These are phyloP conservation scores for Tetrapedia diversipes DNA, from an alignment of 2,888 invertebrate genomes.

Conservation along the genomic window DNA sequence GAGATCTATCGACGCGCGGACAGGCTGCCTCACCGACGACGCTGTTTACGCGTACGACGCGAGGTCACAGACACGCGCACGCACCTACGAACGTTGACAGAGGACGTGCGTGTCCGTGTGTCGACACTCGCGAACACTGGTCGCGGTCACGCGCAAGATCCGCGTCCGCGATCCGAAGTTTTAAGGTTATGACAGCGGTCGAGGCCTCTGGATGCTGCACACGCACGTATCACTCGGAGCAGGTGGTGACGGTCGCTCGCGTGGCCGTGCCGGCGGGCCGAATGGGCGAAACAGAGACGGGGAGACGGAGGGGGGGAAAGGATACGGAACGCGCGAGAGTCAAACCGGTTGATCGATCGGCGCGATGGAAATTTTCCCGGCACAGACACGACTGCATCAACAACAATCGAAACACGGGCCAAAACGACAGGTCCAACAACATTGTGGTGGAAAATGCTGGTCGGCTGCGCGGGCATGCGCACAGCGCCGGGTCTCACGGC, in stretches of 20 bases:
- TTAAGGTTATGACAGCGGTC: constrained; percentile 54
- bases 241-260: constrained; percentile 19
- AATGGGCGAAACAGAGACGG: background rate
- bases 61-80: background rate
- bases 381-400: constrained; percentile 50
- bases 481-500: constrained; percentile 48
- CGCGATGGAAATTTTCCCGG: constrained; percentile 28
- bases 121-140: constrained; percentile 4
- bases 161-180: constrained; percentile 16
- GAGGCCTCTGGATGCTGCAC: constrained; percentile 43
- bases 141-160: constrained; percentile 32
- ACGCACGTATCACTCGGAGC: constrained; percentile 5
- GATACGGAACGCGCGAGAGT: background rate
- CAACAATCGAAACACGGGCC: constrained; percentile 64
- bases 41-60: constrained; percentile 32
- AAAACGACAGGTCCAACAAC: constrained; percentile 70
- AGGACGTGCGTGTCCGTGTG: background rate
- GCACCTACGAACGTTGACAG: too few species aligned
- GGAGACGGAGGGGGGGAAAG: too few species aligned
- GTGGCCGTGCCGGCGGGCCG: constrained; percentile 25
- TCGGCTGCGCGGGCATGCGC: constrained; percentile 69
- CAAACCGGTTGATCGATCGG: constrained; percentile 34
- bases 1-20: constrained; percentile 19
- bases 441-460: constrained; percentile 67
- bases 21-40: background rate